Conservation (phyloP, 2,797 vertebrate genomes). For the Tapera naevia region DNA sequence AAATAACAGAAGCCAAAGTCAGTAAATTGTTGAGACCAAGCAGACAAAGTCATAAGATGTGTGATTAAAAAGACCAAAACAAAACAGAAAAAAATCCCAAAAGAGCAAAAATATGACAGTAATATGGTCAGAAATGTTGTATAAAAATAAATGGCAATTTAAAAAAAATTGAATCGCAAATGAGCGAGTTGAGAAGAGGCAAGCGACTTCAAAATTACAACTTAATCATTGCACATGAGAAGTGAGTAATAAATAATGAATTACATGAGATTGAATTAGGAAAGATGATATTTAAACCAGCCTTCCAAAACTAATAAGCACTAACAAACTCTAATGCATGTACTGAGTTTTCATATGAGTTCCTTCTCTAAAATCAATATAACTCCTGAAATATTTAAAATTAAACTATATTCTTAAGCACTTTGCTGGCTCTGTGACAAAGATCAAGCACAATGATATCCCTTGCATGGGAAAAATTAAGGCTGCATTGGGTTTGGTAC, state of each 20-base stretch:
- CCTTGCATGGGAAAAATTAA: neutral
- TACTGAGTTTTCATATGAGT: neutral
- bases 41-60: neutral
- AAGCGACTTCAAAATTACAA: neutral
- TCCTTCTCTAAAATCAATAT: slow-evolving; percentile 29
- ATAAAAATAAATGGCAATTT: neutral
- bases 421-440: neutral
- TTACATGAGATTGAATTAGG: slow-evolving; percentile 13
- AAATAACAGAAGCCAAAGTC: neutral
- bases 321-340: neutral
- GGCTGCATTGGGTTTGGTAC: neutral
- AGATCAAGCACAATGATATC: neutral
- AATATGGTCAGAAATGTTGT: neutral
- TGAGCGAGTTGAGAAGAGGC: neutral
- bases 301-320: slow-evolving; percentile 31
- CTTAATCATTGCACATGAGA: slow-evolving; percentile 7
- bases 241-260: slow-evolving; percentile 49
- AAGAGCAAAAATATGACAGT: neutral
- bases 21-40: neutral
- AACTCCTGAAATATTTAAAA: slow-evolving; percentile 50
- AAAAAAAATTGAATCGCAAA: neutral
- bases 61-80: neutral
- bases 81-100: neutral
- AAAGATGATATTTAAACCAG: slow-evolving; percentile 2
- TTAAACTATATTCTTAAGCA: neutral